Evolutionary conservation across 2,888 invertebrate species (phyloP).

Genomic region (Pseudeuparius sepicola): DNA sequence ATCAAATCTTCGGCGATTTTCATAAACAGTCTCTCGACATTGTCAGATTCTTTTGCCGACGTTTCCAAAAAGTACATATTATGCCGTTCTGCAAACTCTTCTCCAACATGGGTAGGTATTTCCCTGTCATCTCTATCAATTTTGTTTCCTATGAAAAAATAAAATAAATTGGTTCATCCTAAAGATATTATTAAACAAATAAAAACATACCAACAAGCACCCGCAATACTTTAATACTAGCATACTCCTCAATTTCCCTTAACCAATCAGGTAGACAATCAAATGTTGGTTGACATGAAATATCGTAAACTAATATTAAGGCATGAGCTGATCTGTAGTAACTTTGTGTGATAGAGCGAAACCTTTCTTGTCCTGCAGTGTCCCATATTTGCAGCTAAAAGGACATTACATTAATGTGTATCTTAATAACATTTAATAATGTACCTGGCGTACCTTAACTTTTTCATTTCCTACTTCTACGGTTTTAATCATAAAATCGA

Average conservation of each 20-base stretch:
- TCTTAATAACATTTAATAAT: background rate
- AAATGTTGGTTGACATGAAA: conserved; percentile 95
- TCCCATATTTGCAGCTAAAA: conserved; percentile 96
- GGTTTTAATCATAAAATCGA: conserved; percentile 99
- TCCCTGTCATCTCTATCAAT: conserved; percentile 94
- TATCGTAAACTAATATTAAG: conserved; percentile 92
- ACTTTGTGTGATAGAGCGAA: conserved; percentile 95
- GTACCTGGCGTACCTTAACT: conserved; percentile 62
- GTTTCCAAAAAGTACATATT: conserved; percentile 98
- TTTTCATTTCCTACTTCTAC: conserved; percentile 94
- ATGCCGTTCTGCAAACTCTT: conserved; percentile 90
- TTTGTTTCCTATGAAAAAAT: conserved; percentile 68
- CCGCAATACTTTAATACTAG: conserved; percentile 86
- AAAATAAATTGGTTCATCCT: conserved; percentile 1
- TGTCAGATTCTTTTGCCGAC: conserved; percentile 95
- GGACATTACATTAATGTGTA: conserved; percentile 6
- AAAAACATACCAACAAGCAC: conserved; percentile 76
- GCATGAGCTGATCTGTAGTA: conserved; percentile 97
- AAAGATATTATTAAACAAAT: background rate
- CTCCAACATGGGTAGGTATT: conserved; percentile 89
- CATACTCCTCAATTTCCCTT: conserved; percentile 94
- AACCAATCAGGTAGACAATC: conserved; percentile 97
- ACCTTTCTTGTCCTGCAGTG: conserved; percentile 94
- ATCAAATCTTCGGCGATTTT: conserved; percentile 91
- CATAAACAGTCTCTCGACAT: conserved; percentile 92